phyloP scores from a whole-genome alignment of 2,113 vertebrate genomes.

The Eurypyga helias region DNA sequence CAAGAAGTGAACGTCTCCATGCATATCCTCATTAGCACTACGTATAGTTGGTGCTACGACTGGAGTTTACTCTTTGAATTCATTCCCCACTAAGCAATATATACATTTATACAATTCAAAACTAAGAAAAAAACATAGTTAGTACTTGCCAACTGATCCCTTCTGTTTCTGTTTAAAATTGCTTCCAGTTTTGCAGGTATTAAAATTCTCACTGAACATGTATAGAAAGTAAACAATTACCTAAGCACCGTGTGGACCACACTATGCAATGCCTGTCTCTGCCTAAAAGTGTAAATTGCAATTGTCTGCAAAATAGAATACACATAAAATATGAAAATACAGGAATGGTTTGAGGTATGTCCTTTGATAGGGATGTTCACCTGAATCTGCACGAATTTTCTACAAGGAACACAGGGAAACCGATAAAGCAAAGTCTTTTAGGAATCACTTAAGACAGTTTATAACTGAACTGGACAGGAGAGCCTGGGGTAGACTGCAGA shows the following conservation, averaged over 20 bases:
- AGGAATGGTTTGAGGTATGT: neutral
- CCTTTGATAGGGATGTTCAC: neutral
- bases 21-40: neutral
- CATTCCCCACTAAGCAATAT: neutral
- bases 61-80: neutral
- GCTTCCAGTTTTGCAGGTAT: neutral
- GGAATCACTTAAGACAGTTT: neutral
- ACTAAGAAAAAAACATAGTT: neutral
- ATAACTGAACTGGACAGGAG: neutral
- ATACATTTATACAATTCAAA: neutral
- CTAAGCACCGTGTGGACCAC: fast-evolving
- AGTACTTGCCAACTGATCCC: neutral
- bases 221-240: neutral
- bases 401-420: neutral
- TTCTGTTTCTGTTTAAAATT: neutral
- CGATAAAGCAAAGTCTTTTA: neutral
- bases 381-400: neutral
- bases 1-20: neutral
- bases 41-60: fast-evolving
- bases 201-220: neutral
- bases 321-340: neutral
- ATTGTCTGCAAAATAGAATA: neutral
- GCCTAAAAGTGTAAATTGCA: neutral
- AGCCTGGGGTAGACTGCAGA: neutral
- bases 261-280: neutral